Conservation (phyloP, 1,140 invertebrate genomes). For the Heliothis virescens region DNA sequence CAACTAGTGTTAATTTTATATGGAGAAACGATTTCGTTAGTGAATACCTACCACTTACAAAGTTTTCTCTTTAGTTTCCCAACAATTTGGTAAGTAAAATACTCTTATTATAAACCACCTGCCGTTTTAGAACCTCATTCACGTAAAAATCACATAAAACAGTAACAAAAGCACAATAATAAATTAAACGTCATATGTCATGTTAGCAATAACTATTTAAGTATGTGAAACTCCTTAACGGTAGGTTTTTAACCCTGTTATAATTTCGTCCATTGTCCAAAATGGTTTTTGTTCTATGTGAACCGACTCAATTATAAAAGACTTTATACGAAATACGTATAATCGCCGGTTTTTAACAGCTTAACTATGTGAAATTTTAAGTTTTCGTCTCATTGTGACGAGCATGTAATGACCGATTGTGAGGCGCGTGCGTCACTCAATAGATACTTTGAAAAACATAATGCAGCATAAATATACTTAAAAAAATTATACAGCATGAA, state of each 20-base stretch:
- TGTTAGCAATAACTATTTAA: conserved; percentile 82
- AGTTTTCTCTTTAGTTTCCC: conserved; percentile 29
- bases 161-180: conserved; percentile 72
- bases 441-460: conserved; percentile 9
- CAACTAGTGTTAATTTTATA: conserved; percentile 25
- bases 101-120: conserved; percentile 26
- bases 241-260: conserved; percentile 78
- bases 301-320: conserved; percentile 83
- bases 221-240: conserved; percentile 80
- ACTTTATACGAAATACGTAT: conserved; percentile 80
- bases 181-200: conserved; percentile 82
- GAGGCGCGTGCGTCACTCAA: conserved; percentile 25
- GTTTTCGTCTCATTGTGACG: conserved; percentile 80
- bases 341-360: conserved; percentile 84
- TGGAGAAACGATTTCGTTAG: conserved; percentile 32
- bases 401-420: conserved; percentile 64
- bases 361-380: conserved; percentile 83
- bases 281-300: conserved; percentile 83
- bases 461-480: too few species aligned
- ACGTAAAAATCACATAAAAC: conserved; percentile 50
- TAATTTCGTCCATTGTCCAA: conserved; percentile 84
- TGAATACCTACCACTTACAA: conserved; percentile 14
- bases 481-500: too few species aligned
- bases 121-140: conserved; percentile 27
- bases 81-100: conserved; percentile 42